Conservation (phyloP, 2,888 invertebrate genomes). For the Cephus pygmeus region DNA sequence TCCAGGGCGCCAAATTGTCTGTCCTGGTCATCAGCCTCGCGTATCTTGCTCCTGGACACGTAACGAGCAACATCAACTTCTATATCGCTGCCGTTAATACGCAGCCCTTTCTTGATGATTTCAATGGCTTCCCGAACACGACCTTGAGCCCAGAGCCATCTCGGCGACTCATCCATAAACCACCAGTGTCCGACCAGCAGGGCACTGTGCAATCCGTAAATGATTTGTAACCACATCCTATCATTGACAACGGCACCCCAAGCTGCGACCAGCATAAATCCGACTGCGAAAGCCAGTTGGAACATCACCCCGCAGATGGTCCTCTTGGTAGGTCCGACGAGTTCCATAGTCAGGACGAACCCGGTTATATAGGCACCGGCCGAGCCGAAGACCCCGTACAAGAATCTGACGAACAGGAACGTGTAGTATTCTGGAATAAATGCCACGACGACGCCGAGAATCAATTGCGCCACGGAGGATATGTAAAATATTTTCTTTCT, state of each 20-base stretch:
- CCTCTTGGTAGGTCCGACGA: constrained; percentile 83
- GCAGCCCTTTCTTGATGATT: constrained; percentile 81
- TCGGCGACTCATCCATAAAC: constrained; percentile 89
- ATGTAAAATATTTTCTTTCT: constrained; percentile 83
- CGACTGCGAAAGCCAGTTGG: constrained; percentile 81
- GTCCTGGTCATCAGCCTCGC: constrained; percentile 54
- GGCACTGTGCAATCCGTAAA: constrained; percentile 81
- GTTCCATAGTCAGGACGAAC: constrained; percentile 82
- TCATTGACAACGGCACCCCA: constrained; percentile 85
- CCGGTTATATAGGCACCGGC: constrained; percentile 77
- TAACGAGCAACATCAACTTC: constrained; percentile 73
- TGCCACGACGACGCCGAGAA: constrained; percentile 76
- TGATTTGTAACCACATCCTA: constrained; percentile 78
- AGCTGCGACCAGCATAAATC: constrained; percentile 84
- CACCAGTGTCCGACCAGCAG: constrained; percentile 84
- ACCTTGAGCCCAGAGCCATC: constrained; percentile 90
- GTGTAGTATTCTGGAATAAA: constrained; percentile 82
- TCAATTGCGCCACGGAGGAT: constrained; percentile 79
- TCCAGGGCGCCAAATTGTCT: constrained; percentile 74
- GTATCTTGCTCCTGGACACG: constrained; percentile 72
- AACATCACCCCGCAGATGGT: constrained; percentile 85
- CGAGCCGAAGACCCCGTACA: constrained; percentile 85
- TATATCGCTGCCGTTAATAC: constrained; percentile 75
- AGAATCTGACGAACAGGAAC: constrained; percentile 75
- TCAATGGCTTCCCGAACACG: constrained; percentile 77